Conservation (phyloP, 2,888 invertebrate genomes). For the Prenolepis imparis region DNA sequence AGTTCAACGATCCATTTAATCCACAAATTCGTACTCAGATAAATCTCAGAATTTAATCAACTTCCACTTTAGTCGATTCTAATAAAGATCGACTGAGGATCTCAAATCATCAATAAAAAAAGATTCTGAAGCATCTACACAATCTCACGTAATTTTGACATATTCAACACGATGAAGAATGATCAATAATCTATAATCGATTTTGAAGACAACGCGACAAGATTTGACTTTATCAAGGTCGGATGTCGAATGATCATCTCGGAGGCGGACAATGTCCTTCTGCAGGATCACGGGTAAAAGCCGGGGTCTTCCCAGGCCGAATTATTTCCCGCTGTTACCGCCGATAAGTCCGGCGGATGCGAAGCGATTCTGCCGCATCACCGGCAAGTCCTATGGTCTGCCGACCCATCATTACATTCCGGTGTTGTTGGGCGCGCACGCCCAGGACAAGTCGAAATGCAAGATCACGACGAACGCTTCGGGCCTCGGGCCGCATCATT, state of each 20-base stretch:
- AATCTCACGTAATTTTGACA: neutral
- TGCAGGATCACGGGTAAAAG: conserved; percentile 94
- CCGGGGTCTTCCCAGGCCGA: conserved; percentile 93
- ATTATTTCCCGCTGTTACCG: conserved; percentile 93
- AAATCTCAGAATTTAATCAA: neutral
- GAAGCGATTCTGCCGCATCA: conserved; percentile 92
- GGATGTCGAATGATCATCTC: conserved; percentile 22
- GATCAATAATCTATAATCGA: neutral
- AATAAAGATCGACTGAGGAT: neutral
- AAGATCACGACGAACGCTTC: conserved; percentile 90
- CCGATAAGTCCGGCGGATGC: conserved; percentile 95
- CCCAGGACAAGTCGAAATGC: conserved; percentile 87
- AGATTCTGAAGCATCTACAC: neutral
- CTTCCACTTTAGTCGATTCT: neutral
- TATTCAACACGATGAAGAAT: neutral
- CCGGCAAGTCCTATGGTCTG: conserved; percentile 92
- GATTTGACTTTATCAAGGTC: neutral
- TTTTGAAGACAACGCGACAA: neutral
- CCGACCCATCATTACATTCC: conserved; percentile 93
- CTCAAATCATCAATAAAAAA: neutral
- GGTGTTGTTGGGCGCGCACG: conserved; percentile 88
- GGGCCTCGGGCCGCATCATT: conserved; percentile 89
- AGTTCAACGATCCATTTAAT: neutral
- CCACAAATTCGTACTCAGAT: no score
- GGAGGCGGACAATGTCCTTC: conserved; percentile 88